Evolutionary conservation across 2,797 vertebrate species (phyloP).

Genomic region (Phylloscopus collybita): DNA sequence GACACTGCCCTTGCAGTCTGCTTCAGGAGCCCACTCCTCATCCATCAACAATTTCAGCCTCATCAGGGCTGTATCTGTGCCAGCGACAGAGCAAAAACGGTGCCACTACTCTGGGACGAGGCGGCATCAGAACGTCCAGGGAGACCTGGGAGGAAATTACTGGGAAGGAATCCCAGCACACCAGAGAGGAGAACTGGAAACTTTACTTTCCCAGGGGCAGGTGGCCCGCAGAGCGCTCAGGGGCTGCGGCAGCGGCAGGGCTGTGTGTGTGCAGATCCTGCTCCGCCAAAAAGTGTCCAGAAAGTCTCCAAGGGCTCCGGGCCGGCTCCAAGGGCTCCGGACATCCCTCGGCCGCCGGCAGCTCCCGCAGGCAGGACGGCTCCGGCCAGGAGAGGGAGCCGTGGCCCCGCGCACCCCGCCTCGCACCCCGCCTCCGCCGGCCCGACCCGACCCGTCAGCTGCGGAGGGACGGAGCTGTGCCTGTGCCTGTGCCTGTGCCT

Average conservation of each 20-base stretch:
- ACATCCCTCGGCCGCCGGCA: background rate
- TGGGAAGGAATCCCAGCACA: background rate
- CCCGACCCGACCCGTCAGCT: background rate
- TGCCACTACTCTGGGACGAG: background rate
- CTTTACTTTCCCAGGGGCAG: background rate
- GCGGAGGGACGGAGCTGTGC: background rate
- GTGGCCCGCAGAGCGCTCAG: background rate
- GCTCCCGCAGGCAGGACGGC: background rate
- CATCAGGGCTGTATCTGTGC: background rate
- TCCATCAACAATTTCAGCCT: background rate
- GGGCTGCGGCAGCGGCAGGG: background rate
- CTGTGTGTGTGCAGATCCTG: rapidly evolving
- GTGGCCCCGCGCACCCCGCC: background rate
- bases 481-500: no score
- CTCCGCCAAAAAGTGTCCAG: rapidly evolving
- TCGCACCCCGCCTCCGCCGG: background rate
- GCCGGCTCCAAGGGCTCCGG: background rate
- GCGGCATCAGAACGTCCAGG: rapidly evolving
- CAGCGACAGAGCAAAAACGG: background rate
- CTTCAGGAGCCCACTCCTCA: background rate
- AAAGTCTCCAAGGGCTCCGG: no score
- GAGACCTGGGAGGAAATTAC: background rate
- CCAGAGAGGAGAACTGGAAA: background rate
- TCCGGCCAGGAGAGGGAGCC: slow-evolving; percentile 61
- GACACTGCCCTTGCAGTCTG: background rate